Evolutionary conservation across 2,888 invertebrate genomes (phyloP), one percentile per base, ranked within the genome.

Genomic region (Thymelicus lineola): DNA sequence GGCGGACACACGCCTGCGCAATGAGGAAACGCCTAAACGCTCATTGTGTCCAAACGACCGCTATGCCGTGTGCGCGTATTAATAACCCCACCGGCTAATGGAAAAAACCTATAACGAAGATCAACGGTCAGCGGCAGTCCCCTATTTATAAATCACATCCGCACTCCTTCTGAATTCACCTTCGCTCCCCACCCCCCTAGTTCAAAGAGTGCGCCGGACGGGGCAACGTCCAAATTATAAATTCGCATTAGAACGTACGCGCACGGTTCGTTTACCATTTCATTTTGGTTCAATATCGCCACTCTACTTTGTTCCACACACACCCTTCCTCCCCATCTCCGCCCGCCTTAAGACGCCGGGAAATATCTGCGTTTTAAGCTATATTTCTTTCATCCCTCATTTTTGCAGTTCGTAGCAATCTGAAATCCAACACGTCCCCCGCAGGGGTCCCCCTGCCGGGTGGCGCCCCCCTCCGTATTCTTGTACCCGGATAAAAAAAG

Each of bases 341-440:
- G 82, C 74, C 84, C 86, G 82, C 89, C 92, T 93, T 90, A 93
- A 93, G 93, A 93, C 91, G 93, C 90, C 93, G 91, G 91, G 91
- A 93, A 93, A 93, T 93, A 94, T 94, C 94, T 94, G 93, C 94
- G 94, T 94, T 94, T 94, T 94, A 94, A 94, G 94, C 94, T 94
- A 94, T 94, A 94, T 94, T 94, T 94, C 94, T 94, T 94, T 94
- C 94, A 94, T 94, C 94, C 94, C 94, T 94, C 94, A 94, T 94
- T 94, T 94, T 94, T 94, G 94, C 94, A 94, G 94, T 94, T 93
- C 93, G 94, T 93, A 94, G 94, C 94, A 94, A 94, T 94, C 94
- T 94, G 93, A 92, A 93, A 93, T 91, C 94, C 93, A 92, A 92
- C 92, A 93, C 94, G 93, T 91, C 94, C 91, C 93, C 92, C 90